Conservation (phyloP, 2,797 vertebrate genomes). For the Rhyacichthys aspro region DNA sequence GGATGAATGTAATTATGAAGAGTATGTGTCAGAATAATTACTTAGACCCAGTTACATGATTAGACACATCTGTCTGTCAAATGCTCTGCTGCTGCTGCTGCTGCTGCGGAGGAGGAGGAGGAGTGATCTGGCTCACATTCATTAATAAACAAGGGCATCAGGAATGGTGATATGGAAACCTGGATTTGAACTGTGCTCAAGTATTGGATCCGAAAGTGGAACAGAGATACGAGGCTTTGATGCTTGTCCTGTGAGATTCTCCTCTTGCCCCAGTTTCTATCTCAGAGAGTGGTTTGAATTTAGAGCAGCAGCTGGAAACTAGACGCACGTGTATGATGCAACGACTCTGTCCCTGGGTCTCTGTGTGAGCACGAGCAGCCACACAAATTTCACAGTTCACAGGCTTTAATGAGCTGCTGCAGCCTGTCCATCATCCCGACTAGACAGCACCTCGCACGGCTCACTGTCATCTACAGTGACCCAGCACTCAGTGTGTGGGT, state of each 20-base stretch:
- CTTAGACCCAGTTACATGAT: constrained; percentile 34
- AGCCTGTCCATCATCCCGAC: constrained; percentile 67
- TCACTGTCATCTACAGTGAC: constrained; percentile 23
- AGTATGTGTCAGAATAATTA: constrained; percentile 35
- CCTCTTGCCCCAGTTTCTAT: constrained; percentile 66
- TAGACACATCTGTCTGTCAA: constrained; percentile 37
- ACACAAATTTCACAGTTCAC: constrained; percentile 68
- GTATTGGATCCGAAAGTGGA: constrained; percentile 47
- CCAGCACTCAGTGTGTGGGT: constrained; percentile 25
- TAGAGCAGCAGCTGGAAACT: constrained; percentile 67
- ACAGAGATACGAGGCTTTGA: constrained; percentile 52
- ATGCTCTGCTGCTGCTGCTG: constrained; percentile 12
- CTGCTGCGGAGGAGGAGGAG: too few species aligned
- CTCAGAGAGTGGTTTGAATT: constrained; percentile 36
- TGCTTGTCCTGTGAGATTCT: constrained; percentile 66
- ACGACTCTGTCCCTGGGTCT: constrained; percentile 16
- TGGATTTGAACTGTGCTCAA: constrained; percentile 54
- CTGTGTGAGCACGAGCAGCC: constrained; percentile 5
- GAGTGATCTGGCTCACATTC: constrained; percentile 29
- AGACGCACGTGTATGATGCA: constrained; percentile 52
- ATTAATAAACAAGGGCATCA: constrained; percentile 37
- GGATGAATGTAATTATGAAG: constrained; percentile 8
- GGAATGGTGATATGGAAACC: constrained; percentile 41
- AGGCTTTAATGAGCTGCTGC: constrained; percentile 70
- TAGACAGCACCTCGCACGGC: constrained; percentile 48